Evolutionary conservation across 2,888 invertebrate genomes (phyloP), one percentile per base, ranked within the genome.

Genomic region (Caenorhabditis becei): DNA sequence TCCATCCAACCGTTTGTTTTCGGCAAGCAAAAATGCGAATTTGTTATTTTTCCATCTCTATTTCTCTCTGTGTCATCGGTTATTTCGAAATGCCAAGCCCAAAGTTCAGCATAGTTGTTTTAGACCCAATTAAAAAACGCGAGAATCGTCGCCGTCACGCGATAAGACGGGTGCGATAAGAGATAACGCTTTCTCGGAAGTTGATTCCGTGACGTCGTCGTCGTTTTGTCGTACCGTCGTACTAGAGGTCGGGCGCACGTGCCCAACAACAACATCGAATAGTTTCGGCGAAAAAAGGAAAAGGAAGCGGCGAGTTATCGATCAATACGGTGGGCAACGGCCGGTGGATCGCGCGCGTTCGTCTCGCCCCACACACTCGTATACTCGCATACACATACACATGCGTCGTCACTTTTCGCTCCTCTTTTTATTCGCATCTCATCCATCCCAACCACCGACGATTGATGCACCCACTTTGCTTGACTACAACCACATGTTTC

Each of bases 401-500:
- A 70, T 61, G 61, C 53, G 54, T 74, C 74, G 74, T 66, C 74
- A 74, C 74, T 74, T 66, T 74, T 74, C 74, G 74, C 59, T 66
- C 59, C 74, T 74, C 74, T 74, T 66, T 74, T 66, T 74, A 66
- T 74, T 59, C 62, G 54, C 71, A 44, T 63, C 66, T 54, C 16
- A 32, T 32, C 32, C 32, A 32, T 32, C 32, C 32, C 32, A 4
- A 32, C 32, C 44, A 49, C 62, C 49, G 63, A 58, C 74, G 58
- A 66, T 66, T 74, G 65, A 72, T 74, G 65, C 49, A 66, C 65
- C 74, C 59, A 65, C 66, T 59, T 66, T 58, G 51, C 74, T 74
- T 66, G 74, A 74, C 74, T 74, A 74, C 74, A 66, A 59, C 74
- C 74, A 74, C 74, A 72, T 65, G 63, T 72, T 58, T 74, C 59